Conservation (phyloP, 2,113 vertebrate genomes). For the Takifugu flavidus region DNA sequence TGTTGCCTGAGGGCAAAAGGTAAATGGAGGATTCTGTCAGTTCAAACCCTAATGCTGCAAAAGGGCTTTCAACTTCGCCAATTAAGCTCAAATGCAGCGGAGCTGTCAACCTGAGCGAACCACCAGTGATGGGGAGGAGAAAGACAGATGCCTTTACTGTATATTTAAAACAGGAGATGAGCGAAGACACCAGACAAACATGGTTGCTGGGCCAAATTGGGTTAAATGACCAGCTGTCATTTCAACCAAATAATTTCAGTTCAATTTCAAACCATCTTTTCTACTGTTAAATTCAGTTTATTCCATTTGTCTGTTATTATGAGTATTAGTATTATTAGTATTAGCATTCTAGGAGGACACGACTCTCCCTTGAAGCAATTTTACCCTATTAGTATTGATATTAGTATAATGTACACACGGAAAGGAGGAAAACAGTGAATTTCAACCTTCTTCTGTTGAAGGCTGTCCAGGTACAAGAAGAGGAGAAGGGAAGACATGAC, state of each 20-base stretch:
- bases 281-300: no score
- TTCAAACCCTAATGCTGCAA: constrained; percentile 52
- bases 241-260: constrained; percentile 31
- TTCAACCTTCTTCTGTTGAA: no score
- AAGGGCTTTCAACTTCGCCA: constrained; percentile 70
- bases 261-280: background rate
- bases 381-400: no score
- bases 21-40: constrained; percentile 64
- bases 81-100: constrained; percentile 58
- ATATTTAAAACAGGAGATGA: constrained; percentile 44
- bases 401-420: no score
- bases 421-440: no score
- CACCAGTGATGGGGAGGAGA: constrained; percentile 64
- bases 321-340: no score
- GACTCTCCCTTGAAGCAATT: no score
- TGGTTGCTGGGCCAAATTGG: constrained; percentile 49
- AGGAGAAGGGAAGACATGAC: no score
- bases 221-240: constrained; percentile 32
- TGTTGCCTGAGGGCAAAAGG: constrained; percentile 57
- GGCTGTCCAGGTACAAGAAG: no score
- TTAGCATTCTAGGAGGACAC: no score
- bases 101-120: constrained; percentile 67
- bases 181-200: constrained; percentile 8
- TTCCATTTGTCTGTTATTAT: no score
- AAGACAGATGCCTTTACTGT: constrained; percentile 63